Evolutionary conservation across 2,113 vertebrate genomes (phyloP), one percentile per base, ranked within the genome.

Genomic region (Urocolius indicus): DNA sequence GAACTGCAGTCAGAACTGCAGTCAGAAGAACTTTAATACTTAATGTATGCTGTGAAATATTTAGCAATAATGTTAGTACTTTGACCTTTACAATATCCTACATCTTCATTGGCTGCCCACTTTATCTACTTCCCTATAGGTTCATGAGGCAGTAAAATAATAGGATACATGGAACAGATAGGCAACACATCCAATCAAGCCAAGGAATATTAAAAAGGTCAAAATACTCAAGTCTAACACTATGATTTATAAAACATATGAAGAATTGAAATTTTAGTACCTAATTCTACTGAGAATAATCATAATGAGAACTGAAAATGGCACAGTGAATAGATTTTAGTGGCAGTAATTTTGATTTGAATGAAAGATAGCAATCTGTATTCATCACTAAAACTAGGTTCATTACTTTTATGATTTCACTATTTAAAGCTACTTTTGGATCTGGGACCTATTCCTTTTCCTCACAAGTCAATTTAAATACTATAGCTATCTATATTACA

Each of bases 121-220:
- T 94, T 94, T 38, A 58, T 46, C 74, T 71, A 58, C 62, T 94
- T 90, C 71, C 69, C 82, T 18, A 89, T 85, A 96, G 92, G 92
- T 87, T 94, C 93, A 65, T 73, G 58, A 75, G 51, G 45, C 36
- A 78, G 45, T 86, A 92, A 95, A 96, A 94, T 77, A 91, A 82
- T 66, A 89, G 74, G 41, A 75, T 58, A 71, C 72, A 58, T 72
- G 22, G 84, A 96, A 94, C 19, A 91, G 63, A 75, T 61, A 63
- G 23, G n/a, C n/a, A 94, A 61, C 36, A 54, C 32, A 91, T 38
- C 92, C 88, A 96, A 58, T 96, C 93, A 97, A 95, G 76, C 62
- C 34, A 89, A 88, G 75, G 73, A 89, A 94, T 97, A 96, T 90
- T 97, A 67, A 93, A 96, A 97, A 97, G 95, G 96, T 97, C 96